A percentile compares a stretch with the other conserved stretches of the same genome.
These are phyloP conservation scores for Agriopis marginaria DNA, from an alignment of 2,888 invertebrate species.

Conservation along the genomic window DNA sequence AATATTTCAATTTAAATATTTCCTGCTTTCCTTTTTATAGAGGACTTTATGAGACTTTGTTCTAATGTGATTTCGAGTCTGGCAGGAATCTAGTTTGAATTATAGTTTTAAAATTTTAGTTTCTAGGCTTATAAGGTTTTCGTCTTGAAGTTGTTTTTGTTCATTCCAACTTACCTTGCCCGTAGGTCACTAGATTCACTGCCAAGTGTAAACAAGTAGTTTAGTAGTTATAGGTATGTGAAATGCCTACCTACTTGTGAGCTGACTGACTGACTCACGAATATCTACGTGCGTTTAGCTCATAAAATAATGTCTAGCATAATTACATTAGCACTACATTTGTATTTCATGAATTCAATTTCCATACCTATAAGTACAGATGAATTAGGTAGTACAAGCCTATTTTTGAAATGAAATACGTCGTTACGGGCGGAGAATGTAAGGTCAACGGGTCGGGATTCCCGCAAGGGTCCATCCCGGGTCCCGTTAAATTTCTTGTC, in stretches of 20 bases:
- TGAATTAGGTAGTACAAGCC: background rate
- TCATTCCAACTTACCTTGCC: background rate
- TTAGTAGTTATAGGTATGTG: background rate
- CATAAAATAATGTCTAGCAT: conserved; percentile 20
- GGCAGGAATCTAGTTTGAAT: conserved; percentile 15
- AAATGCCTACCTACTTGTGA: background rate
- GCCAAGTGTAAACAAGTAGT: background rate
- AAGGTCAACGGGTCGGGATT: conserved; percentile 9
- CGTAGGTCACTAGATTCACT: background rate
- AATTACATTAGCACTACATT: conserved; percentile 6
- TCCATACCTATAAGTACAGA: background rate
- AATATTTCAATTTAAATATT: conserved; percentile 20
- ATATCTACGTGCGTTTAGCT: conserved; percentile 25
- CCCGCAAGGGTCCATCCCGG: conserved; percentile 29
- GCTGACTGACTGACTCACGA: conserved; percentile 25
- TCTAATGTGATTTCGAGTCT: conserved; percentile 22
- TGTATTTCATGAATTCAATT: conserved; percentile 13
- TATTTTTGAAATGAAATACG: background rate
- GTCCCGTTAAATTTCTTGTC: conserved; percentile 18
- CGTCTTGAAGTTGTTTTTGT: background rate
- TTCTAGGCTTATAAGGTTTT: background rate
- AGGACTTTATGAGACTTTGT: background rate
- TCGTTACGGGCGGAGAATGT: background rate
- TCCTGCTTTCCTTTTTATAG: background rate
- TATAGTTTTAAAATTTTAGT: background rate